Percentiles rank a stretch among this genome's conserved stretches.
Conservation (phyloP, 2,888 invertebrate genomes). For the Synergus laeviventris region DNA sequence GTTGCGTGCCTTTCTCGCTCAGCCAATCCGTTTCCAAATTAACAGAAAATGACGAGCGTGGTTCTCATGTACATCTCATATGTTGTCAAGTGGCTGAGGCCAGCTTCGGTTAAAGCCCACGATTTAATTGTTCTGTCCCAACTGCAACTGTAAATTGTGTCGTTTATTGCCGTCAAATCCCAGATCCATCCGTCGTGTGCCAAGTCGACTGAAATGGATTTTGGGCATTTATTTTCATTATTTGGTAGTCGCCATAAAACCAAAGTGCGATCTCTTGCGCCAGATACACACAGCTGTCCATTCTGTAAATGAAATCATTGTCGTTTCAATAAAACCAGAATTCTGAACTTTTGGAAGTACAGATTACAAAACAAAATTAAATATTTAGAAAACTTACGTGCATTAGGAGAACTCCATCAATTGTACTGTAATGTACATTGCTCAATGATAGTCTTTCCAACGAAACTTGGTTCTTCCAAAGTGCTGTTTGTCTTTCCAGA, state of each 20-base stretch:
- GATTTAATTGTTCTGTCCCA: constrained; percentile 81
- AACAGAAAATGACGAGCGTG: constrained; percentile 42
- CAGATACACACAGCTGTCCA: constrained; percentile 77
- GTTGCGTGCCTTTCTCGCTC: constrained; percentile 49
- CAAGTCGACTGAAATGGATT: constrained; percentile 65
- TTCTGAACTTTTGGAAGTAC: background rate
- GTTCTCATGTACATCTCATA: constrained; percentile 72
- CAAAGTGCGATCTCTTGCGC: constrained; percentile 80
- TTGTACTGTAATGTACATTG: constrained; percentile 79
- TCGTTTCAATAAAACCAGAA: too few relatives aligned
- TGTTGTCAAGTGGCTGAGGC: constrained; percentile 76
- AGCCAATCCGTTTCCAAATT: constrained; percentile 43
- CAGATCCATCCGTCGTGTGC: constrained; percentile 83
- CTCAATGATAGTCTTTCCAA: constrained; percentile 77
- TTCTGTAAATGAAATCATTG: constrained; percentile 55
- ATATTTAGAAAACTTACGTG: constrained; percentile 75
- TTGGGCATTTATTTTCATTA: constrained; percentile 60
- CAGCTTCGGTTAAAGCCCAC: constrained; percentile 77
- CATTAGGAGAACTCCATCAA: constrained; percentile 79
- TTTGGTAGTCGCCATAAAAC: constrained; percentile 78
- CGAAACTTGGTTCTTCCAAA: constrained; percentile 78
- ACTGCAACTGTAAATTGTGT: constrained; percentile 79
- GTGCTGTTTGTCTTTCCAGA: constrained; percentile 79
- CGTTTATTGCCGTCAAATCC: constrained; percentile 78
- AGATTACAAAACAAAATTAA: constrained; percentile 30